Evolutionary conservation across 2,888 invertebrate genomes (phyloP), one percentile per base, ranked within the genome.

Genomic region (Napeogenes inachia): DNA sequence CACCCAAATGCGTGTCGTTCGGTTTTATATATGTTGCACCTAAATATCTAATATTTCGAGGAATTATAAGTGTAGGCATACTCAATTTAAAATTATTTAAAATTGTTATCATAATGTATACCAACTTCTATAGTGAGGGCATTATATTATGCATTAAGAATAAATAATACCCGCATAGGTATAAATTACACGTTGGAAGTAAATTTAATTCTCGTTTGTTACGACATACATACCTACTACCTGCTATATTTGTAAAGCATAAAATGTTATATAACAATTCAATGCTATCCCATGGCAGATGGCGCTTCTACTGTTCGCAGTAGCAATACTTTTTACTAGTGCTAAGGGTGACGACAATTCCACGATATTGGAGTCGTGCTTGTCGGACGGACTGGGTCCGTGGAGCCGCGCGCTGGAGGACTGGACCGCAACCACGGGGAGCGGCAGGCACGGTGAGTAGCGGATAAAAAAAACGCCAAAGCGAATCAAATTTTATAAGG

Each of bases 391-490:
- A 62, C 68, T 76, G 10, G 92, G 91, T 0, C 89, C 92, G 56
- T 94, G 94, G 93, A 91, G 92, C 68, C 85, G 91, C 30, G 81
- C 93, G 74, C 84, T 94, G 55, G 93, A 93, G 82, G 92, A 94
- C 72, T 94, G 94, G 92, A 92, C 92, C 4, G 79, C 91, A 47
- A 82, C 89, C 64, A 76, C 87, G 47, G 79, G 82, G 71, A 65
- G 69, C 2, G 74, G 71, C 3, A 78, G 91, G 65, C 87, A 87
- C 32, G 90, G 89, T 84, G 57, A 64, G 71, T 35, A 1, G 6
- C 35, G 4, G 4, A 35, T 4, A 35, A 35, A 5, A 35, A 57
- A 4, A 13, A 5, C 30, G 42, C 21, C 3, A 3, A 21, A 21
- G 21, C 21, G 21, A 21, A 21, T 21, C 21, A 21, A 1, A 21